Evolutionary conservation across 2,888 invertebrate species (phyloP).

Genomic region (Resseliella maxima): DNA sequence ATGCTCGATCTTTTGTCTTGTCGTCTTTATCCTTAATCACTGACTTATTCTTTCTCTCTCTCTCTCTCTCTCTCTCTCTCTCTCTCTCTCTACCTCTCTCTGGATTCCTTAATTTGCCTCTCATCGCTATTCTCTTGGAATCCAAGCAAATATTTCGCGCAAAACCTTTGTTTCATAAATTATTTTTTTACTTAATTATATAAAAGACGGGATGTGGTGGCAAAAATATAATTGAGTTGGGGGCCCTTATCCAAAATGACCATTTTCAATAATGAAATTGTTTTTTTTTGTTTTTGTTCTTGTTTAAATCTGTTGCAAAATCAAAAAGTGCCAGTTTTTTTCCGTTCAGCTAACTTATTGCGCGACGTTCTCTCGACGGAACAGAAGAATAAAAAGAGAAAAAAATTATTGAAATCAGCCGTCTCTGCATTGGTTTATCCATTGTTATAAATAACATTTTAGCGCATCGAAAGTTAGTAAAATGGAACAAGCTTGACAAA

Average conservation of each 20-base stretch:
- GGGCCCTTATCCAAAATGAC: neutral
- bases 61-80: neutral
- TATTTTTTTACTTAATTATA: neutral
- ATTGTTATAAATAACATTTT: constrained; percentile 24
- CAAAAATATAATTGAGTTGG: neutral
- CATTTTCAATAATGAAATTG: neutral
- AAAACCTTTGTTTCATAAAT: neutral
- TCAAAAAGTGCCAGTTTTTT: no score
- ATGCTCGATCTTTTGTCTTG: no score
- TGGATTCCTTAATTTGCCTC: no score
- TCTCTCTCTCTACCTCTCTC: no score
- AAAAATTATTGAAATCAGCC: neutral
- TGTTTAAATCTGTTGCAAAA: no score
- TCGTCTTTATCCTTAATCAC: no score
- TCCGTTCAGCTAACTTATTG: no score
- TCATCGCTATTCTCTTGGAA: no score
- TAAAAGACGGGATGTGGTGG: constrained; percentile 22
- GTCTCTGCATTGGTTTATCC: neutral
- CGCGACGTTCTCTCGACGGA: no score
- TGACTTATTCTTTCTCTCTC: no score
- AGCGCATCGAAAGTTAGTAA: constrained; percentile 17
- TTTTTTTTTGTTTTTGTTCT: neutral
- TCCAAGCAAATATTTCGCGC: neutral
- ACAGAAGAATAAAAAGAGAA: neutral
- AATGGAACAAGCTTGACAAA: neutral